Evolutionary conservation across 2,888 invertebrate genomes (phyloP), one percentile per base, ranked within the genome.

Genomic region (Euclidia mi): DNA sequence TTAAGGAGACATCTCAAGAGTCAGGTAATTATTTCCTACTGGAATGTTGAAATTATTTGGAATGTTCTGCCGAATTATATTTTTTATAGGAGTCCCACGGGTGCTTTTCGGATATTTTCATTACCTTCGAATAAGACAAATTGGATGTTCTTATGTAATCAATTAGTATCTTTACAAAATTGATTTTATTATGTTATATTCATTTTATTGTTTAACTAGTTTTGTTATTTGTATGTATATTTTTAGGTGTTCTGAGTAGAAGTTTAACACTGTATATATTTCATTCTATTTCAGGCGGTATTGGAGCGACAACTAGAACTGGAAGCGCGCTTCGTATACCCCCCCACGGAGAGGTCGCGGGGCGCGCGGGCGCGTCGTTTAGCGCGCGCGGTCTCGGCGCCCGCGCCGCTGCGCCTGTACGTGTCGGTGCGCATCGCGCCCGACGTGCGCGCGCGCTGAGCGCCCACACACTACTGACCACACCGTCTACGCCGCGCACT

Each of bases 241-340:
- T n/a, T n/a, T n/a, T n/a, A n/a, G n/a, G n/a, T n/a, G n/a, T n/a
- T n/a, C n/a, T n/a, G n/a, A n/a, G n/a, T n/a, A n/a, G n/a, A n/a
- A n/a, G n/a, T n/a, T n/a, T n/a, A n/a, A n/a, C n/a, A n/a, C n/a
- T n/a, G n/a, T n/a, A n/a, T n/a, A n/a, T n/a, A n/a, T n/a, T n/a
- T n/a, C n/a, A n/a, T n/a, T n/a, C n/a, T n/a, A n/a, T n/a, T 78
- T 0, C 55, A 77, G 31, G 78, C 72, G 0, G 64, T 46, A 0
- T 34, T 91, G 6, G 82, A 88, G 34, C 71, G 76, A 1, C 94
- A 94, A 60, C 56, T 94, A n/a, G 94, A 94, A 65, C 52, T 94
- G 1, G 94, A 94, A 25, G 94, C 92, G 0, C 76, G 93, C 31
- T 91, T 91, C 69, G 92, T 93, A 31, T 50, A 15, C 64, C 81